Conservation (phyloP, 2,888 invertebrate species). For the Heliconius sara region DNA sequence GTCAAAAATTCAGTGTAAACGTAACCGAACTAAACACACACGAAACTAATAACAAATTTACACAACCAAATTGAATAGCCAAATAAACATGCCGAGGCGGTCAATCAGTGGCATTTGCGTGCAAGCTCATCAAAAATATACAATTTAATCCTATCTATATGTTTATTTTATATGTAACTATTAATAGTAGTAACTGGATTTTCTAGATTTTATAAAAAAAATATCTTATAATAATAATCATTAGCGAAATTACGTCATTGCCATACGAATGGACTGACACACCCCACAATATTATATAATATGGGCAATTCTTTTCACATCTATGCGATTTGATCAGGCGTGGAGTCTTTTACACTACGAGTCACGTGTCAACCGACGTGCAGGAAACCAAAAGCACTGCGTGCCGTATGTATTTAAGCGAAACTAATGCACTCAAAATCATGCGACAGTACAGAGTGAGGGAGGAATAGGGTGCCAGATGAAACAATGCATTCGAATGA, state of each 20-base stretch:
- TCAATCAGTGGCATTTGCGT: constrained; percentile 22
- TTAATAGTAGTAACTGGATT: neutral
- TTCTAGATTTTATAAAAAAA: constrained; percentile 59
- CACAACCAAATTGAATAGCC: constrained; percentile 19
- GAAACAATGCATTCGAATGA: constrained; percentile 54
- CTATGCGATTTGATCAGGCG: constrained; percentile 76
- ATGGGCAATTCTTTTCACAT: constrained; percentile 81
- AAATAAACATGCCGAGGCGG: constrained; percentile 11
- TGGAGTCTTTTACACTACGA: constrained; percentile 80
- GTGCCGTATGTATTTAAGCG: constrained; percentile 76
- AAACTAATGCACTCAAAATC: constrained; percentile 81
- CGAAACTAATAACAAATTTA: constrained; percentile 24
- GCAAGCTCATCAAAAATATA: constrained; percentile 13
- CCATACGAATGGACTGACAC: constrained; percentile 51
- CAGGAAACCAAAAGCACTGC: constrained; percentile 73
- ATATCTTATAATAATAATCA: constrained; percentile 29
- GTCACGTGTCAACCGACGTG: constrained; percentile 78
- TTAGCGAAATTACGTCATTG: constrained; percentile 46
- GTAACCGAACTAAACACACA: constrained; percentile 21
- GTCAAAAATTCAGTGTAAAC: constrained; percentile 12
- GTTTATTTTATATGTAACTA: neutral
- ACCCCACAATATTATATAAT: constrained; percentile 74
- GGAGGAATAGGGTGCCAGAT: constrained; percentile 53
- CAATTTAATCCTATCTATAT: neutral
- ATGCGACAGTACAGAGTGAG: constrained; percentile 62